Evolutionary conservation across 2,797 vertebrate genomes (phyloP).

Genomic region (Phrynocephalus guinanensis): DNA sequence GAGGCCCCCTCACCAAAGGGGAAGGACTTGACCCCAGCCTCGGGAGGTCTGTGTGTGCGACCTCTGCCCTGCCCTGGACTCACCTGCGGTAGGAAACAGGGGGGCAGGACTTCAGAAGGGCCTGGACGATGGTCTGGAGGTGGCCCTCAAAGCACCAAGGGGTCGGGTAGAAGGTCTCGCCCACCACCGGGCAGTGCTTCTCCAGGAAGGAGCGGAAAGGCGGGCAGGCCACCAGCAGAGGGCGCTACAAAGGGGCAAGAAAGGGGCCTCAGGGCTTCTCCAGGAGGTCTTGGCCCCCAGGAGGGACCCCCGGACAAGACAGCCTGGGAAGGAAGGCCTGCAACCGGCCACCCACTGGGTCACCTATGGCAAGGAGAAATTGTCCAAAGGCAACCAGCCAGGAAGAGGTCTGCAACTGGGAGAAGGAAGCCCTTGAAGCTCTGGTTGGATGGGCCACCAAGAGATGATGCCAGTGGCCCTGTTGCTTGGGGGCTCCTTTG

Average conservation of each 20-base stretch:
- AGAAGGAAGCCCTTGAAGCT: not conserved
- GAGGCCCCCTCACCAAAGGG: not conserved
- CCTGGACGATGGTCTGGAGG: constrained; percentile 83
- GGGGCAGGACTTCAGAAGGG: constrained; percentile 78
- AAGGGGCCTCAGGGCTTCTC: not conserved
- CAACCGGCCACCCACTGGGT: not conserved
- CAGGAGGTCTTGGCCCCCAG: not conserved
- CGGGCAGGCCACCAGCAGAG: constrained; percentile 78
- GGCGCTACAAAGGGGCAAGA: constrained; percentile 70
- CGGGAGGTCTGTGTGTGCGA: no score
- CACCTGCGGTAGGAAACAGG: constrained; percentile 82
- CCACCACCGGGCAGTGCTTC: constrained; percentile 80
- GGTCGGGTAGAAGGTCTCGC: constrained; percentile 82
- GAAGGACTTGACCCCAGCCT: no score
- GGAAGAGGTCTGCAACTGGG: not conserved
- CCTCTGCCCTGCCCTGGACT: constrained; percentile 28
- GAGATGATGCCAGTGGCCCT: no score
- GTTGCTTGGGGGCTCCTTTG: no score
- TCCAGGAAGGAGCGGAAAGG: constrained; percentile 79
- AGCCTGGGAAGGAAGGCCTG: not conserved
- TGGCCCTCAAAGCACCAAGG: constrained; percentile 87
- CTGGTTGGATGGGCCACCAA: no score
- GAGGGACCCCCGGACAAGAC: not conserved
- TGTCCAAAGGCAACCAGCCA: not conserved
- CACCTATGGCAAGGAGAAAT: not conserved